Evolutionary conservation across 2,797 vertebrate genomes (phyloP), one percentile per base, ranked within the genome.

Genomic region (Hippoglossus hippoglossus): DNA sequence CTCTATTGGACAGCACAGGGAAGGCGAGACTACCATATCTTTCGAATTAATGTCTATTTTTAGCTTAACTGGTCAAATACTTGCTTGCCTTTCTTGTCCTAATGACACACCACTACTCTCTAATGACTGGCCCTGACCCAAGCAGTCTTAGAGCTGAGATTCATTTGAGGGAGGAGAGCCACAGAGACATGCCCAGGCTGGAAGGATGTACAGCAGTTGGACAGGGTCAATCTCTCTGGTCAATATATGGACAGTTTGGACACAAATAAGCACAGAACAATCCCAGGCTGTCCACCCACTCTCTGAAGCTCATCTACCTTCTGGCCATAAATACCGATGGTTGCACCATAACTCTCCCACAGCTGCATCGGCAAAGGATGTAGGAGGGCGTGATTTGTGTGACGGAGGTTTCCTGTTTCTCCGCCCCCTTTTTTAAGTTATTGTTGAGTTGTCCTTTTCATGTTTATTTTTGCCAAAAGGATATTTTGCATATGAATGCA

Each of bases 181-280:
- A 63, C 21, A 69, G 22, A 73, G 62, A 73, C 31, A 19, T 72
- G 51, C 73, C 44, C 47, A 60, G 58, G 59, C 59, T 79, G 59
- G 75, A 51, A 79, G 58, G 58, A 81, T 82, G 81, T 73, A 83
- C 46, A 50, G 82, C 80, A 76, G 71, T 70, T 77, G 76, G 67
- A 52, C 61, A 75, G 85, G 91, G 90, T 93, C 89, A 92, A 83
- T 79, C 66, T 71, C 85, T 51, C 24, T 68, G 78, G 84, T 89
- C 91, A 92, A 90, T 90, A 89, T 89, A 89, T 85, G 75, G 84
- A 88, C 82, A 87, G 79, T 84, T 84, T 76, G 68, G 74, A 86
- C 81, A 81, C 87, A 89, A 91, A 89, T 88, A 83, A 87, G 76
- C 82, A 84, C 47, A 82, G 71, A 89, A 86, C 77, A 67, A 65